Base-by-base conservation (phyloP, 37 sponge, comb jelly and placozoan species). In the Spongilla lacustris region DNA sequence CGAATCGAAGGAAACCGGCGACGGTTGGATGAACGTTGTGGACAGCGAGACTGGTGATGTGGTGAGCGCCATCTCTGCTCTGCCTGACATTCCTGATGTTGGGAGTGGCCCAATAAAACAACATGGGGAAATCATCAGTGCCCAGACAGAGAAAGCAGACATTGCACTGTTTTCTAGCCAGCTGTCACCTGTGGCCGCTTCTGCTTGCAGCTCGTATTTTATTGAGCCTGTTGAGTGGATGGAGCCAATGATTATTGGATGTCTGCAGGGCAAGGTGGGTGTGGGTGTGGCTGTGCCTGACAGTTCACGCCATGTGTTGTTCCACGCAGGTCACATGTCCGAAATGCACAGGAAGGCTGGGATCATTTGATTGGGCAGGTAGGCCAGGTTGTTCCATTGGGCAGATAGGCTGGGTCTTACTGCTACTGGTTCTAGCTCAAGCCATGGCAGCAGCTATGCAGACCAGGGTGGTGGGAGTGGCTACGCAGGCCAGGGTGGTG, bases 321-420 rank as follows among this genome's bases (percentile, higher is more conserved):
- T 3, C 41, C 41, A 3, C 6, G 41, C 67, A 94, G 91, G 29
- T 94, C 1, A 24, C 75, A 14, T 96, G 96, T 79, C 96, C 94
- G 0, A 96, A 96, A 89, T 96, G 96, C 50, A n/a, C 36, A 17
- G 77, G 83, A 34, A 71, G 90, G 6, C 78, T 96, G 2, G 96
- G 96, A n/a, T 93, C 92, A 38, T 96, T 90, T 81, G 85, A 85
- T 75, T 96, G 96, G 94, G 75, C 92, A 33, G 96, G 88, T 87
- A 26, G 78, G 73, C 24, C 28, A 28, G 9, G 4, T 23, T 50
- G 36, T 27, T n/a, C n/a, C n/a, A n/a, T n/a, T n/a, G n/a, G 24
- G n/a, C 25, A 75, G 58, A 36, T 29, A 14, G 32, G 36, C 66
- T 14, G 66, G 11, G 8, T 9, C n/a, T n/a, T n/a, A n/a, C n/a